phyloP scores from a whole-genome alignment of 2,797 vertebrate genomes.

The Sebastolobus altivelis region DNA sequence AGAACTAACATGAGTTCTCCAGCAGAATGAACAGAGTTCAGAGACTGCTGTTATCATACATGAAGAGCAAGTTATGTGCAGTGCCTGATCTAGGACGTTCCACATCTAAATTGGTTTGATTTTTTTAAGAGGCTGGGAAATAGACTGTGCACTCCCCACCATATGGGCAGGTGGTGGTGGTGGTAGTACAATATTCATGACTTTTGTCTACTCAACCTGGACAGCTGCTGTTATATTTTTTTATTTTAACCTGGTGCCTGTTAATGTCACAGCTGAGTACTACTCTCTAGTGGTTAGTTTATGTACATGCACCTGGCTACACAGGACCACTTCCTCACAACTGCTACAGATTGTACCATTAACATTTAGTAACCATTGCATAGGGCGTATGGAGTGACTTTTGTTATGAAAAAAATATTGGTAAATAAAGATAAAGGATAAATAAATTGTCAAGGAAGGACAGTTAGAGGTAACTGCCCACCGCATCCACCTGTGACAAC shows the following conservation, averaged over 20 bases:
- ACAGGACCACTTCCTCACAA: not conserved
- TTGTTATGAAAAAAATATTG: not conserved
- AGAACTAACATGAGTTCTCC: not conserved
- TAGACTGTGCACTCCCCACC: not conserved
- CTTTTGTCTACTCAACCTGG: not conserved
- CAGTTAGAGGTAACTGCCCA: not conserved
- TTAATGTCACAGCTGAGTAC: conserved; percentile 8
- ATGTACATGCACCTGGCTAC: conserved; percentile 1
- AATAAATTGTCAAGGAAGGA: not conserved
- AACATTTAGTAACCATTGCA: not conserved
- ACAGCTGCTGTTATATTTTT: not conserved
- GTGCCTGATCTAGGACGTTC: not conserved
- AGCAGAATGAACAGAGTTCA: not conserved
- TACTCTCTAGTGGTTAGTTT: conserved; percentile 48
- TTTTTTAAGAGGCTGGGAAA: not conserved
- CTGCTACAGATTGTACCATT: not conserved
- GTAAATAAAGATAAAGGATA: not conserved
- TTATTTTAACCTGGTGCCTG: not conserved
- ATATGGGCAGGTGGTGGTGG: not conserved
- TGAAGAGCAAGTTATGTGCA: not conserved
- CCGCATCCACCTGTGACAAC: not conserved
- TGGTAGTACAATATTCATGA: not conserved
- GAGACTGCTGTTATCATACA: not conserved
- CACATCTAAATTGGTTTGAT: not conserved
- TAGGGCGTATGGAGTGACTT: not conserved